A percentile compares a stretch with the other conserved stretches of the same genome.
Conservation (phyloP, 2,888 invertebrate genomes). For the Caenorhabditis sp. region DNA sequence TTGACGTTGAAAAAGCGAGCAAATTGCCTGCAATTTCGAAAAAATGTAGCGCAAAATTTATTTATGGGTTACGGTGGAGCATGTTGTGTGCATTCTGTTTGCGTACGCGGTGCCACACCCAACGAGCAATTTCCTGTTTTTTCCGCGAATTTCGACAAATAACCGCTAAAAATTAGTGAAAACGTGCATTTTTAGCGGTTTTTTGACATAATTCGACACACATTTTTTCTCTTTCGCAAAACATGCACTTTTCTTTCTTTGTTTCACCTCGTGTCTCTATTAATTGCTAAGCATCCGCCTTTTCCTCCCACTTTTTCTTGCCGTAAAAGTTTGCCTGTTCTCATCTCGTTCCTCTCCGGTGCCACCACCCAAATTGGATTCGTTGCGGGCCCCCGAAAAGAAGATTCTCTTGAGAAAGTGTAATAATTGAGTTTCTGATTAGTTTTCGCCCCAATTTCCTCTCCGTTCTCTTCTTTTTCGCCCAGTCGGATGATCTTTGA, state of each 20-base stretch:
- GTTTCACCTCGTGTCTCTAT: too few relatives aligned
- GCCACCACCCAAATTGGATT: background rate
- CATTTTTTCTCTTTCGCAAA: background rate
- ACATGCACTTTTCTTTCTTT: background rate
- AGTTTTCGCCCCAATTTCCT: background rate
- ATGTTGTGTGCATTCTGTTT: background rate
- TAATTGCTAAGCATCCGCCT: too few relatives aligned
- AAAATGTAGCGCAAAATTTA: too few relatives aligned
- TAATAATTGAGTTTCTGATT: slow-evolving; percentile 32
- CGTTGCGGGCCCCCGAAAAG: background rate
- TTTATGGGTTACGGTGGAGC: background rate
- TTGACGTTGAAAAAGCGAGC: too few relatives aligned
- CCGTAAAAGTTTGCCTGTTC: too few relatives aligned
- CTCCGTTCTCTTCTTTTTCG: background rate
- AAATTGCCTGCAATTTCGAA: too few relatives aligned
- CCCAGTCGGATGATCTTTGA: background rate
- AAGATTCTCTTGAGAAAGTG: slow-evolving; percentile 12
- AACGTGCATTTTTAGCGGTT: background rate
- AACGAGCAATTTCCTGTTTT: background rate
- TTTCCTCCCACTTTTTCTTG: too few relatives aligned
- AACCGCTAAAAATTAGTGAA: background rate
- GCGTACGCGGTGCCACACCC: background rate
- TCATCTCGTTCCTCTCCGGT: background rate
- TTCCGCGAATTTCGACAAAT: background rate
- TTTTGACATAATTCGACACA: background rate